Percentiles rank a stretch among this genome's conserved stretches.
phyloP scores from a whole-genome alignment of 2,113 vertebrate genomes.

The Sclerurus mexicanus region DNA sequence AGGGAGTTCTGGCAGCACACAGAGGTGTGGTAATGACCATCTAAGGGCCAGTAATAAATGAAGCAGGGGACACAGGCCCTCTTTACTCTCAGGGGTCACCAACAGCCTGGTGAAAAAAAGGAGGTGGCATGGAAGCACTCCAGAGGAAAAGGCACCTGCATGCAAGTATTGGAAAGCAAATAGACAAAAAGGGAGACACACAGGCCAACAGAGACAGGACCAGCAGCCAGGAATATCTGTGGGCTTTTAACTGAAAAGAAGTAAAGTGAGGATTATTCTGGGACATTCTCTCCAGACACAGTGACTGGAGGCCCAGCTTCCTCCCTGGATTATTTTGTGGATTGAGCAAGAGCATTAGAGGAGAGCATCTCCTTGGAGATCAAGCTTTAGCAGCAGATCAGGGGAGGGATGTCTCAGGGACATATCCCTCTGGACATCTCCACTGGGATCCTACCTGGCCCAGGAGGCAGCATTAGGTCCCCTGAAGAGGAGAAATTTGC shows the following conservation, averaged over 20 bases:
- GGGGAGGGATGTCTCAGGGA: not conserved
- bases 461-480: not conserved
- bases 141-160: not conserved
- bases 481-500: not conserved
- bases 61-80: not conserved
- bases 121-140: not conserved
- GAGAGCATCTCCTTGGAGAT: not conserved
- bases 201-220: not conserved
- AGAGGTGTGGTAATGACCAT: not conserved
- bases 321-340: not conserved
- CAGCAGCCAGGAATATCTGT: not conserved
- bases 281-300: not conserved
- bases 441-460: not conserved
- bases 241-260: not conserved
- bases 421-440: not conserved
- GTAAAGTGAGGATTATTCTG: not conserved
- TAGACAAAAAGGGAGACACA: not conserved
- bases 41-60: not conserved
- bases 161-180: not conserved
- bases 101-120: not conserved
- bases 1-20: not conserved
- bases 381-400: not conserved
- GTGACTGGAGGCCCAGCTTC: not conserved
- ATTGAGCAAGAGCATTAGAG: not conserved
- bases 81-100: not conserved